Conservation (phyloP, 37 sponge, comb jelly and placozoan genomes). For the Ianthella basta region DNA sequence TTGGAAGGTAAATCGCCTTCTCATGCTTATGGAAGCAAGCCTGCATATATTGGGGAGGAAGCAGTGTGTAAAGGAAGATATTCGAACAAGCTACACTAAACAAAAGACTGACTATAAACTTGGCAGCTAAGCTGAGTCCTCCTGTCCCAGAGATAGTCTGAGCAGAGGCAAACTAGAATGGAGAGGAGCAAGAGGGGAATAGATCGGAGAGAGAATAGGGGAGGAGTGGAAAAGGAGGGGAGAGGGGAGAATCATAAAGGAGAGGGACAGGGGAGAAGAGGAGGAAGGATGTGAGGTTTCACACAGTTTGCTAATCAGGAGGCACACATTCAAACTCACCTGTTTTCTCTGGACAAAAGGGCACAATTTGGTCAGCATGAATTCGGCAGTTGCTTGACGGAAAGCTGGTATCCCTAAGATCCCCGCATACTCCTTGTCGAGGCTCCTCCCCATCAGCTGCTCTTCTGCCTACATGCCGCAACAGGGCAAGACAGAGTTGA, state of each 20-base stretch:
- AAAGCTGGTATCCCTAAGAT: conserved; percentile 81
- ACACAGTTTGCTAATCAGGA: no score
- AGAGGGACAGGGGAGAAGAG: no score
- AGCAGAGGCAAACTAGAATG: conserved; percentile 65
- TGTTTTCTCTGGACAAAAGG: conserved; percentile 44
- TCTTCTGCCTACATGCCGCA: conserved; percentile 63
- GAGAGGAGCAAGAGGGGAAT: not conserved
- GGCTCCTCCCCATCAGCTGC: conserved; percentile 42
- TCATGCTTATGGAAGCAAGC: conserved; percentile 55
- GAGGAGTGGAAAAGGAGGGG: no score
- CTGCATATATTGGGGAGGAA: conserved; percentile 33
- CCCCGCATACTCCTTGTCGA: conserved; percentile 96
- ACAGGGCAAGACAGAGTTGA: no score
- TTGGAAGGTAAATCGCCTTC: conserved; percentile 83
- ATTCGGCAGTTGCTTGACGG: conserved; percentile 63
- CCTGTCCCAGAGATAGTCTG: conserved; percentile 95
- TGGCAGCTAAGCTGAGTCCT: conserved; percentile 73
- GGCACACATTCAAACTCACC: conserved; percentile 30
- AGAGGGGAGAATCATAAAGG: no score
- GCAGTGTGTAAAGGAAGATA: no score
- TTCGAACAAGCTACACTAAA: no score
- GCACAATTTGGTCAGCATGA: conserved; percentile 73
- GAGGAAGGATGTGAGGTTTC: not conserved
- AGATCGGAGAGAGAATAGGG: no score
- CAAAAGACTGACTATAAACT: conserved; percentile 85